Evolutionary conservation across 2,888 invertebrate species (phyloP), one percentile per base, ranked within the genome.

Genomic region (Netelia virgata): DNA sequence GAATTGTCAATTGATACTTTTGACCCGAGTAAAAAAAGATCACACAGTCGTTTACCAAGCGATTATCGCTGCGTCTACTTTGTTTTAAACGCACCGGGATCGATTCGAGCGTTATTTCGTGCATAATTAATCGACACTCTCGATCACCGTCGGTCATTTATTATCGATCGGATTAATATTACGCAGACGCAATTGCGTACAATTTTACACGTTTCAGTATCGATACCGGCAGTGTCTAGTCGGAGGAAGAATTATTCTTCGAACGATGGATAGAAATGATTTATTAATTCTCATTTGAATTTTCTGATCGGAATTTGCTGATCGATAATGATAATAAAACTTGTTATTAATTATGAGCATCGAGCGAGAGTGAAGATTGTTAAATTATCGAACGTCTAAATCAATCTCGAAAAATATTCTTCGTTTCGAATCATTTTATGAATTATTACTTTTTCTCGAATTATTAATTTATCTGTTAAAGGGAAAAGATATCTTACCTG

Each of bases 401-500:
- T 43, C 1, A 1, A 11, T 14, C n/a, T 53, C 5, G n/a, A 6
- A 11, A 53, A 57, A 8, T 20, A 18, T 3, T 47, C 14, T 47
- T 14, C 11, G 1, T 14, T 47, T 57, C 9, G 10, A 16, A 57
- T 1, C 20, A 57, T 57, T 57, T 8, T 1, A 53, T 53, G 14
- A 53, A 53, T 53, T 16, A 53, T 36, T 36, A 36, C 0, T 14
- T 47, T 47, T 47, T 47, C 14, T 6, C 47, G 14, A 6, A 36
- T 5, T 36, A 6, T 57, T 55, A 18, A 18, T 57, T 18, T 18
- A 16, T 57, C 9, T 2, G 3, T 16, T 57, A 16, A 57, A 57
- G 16, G 9, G 16, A 16, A 57, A 57, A 9, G 10, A 57, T 18
- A 20, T 18, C 18, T 70, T 20, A 78, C 78, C 78, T 76, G 75